phyloP scores from a whole-genome alignment of 2,888 invertebrate species.

The Drosophila mulleri region DNA sequence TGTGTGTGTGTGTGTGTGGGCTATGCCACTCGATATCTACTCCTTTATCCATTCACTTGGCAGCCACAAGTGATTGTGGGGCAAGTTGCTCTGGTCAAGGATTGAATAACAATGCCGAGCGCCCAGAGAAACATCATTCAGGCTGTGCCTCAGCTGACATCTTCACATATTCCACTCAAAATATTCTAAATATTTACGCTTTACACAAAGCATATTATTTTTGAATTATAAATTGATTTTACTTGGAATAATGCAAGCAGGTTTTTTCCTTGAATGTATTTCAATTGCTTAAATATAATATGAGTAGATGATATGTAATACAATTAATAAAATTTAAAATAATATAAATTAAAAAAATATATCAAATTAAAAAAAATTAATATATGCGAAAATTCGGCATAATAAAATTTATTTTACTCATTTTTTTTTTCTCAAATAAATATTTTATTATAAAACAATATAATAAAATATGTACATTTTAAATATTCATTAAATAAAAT shows the following conservation, averaged over 20 bases:
- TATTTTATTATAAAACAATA: too few species aligned
- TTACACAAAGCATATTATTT: background rate
- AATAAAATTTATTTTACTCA: too few species aligned
- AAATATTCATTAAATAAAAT: too few species aligned
- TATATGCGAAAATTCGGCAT: too few species aligned
- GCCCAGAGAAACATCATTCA: background rate
- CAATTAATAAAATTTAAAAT: too few species aligned
- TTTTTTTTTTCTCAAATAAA: too few species aligned
- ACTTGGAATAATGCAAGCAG: too few species aligned
- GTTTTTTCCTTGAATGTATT: background rate
- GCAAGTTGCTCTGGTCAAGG: conserved; percentile 7
- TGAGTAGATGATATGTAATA: background rate
- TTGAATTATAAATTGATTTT: conserved; percentile 1
- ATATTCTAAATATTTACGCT: conserved; percentile 4
- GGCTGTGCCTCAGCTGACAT: background rate
- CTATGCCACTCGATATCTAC: conserved; percentile 24
- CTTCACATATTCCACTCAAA: background rate
- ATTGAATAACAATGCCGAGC: conserved; percentile 38
- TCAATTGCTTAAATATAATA: background rate
- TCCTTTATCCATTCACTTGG: conserved; percentile 34
- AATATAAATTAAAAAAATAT: too few species aligned
- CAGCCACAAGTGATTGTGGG: conserved; percentile 42
- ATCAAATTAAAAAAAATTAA: too few species aligned
- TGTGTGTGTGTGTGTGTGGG: conserved; percentile 11
- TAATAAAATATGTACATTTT: too few species aligned